A percentile compares a stretch with the other conserved stretches of the same genome.
Evolutionary conservation across 2,888 invertebrate species (phyloP).

Genomic region (Calameuta idolon): DNA sequence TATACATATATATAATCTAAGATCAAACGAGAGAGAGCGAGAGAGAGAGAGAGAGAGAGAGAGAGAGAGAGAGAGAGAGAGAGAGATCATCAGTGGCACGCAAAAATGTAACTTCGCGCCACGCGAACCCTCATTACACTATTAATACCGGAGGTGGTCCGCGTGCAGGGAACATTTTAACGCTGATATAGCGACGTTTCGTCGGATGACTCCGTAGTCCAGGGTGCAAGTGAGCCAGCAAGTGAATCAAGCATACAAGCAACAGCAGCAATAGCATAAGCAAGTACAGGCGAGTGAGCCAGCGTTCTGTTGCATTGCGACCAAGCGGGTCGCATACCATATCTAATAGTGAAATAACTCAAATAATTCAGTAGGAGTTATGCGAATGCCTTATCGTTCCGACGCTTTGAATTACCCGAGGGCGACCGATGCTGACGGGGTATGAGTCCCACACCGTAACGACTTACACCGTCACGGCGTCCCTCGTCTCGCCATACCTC

Average conservation of each 20-base stretch:
- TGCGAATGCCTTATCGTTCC: constrained; percentile 60
- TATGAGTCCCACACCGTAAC: not conserved
- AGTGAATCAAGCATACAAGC: not conserved
- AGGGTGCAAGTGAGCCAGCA: not conserved
- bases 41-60: no score
- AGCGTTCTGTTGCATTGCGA: constrained; percentile 4
- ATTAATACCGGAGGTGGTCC: constrained; percentile 41
- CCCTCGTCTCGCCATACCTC: not conserved
- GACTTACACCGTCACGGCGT: not conserved
- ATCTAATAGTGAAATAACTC: constrained; percentile 64
- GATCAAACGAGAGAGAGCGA: not conserved
- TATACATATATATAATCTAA: not conserved
- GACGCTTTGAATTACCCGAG: constrained; percentile 58
- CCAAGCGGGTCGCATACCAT: constrained; percentile 51
- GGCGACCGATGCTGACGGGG: constrained; percentile 6
- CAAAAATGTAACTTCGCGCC: not conserved
- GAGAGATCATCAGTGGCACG: not conserved
- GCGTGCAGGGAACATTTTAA: constrained; percentile 19
- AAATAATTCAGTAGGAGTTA: constrained; percentile 63
- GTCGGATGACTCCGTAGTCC: not conserved
- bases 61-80: no score
- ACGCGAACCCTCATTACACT: constrained; percentile 37
- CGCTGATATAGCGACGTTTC: constrained; percentile 19
- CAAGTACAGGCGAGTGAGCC: not conserved
- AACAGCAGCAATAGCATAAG: not conserved